Evolutionary conservation across 2,113 vertebrate genomes (phyloP).

Genomic region (Silurus asotus): DNA sequence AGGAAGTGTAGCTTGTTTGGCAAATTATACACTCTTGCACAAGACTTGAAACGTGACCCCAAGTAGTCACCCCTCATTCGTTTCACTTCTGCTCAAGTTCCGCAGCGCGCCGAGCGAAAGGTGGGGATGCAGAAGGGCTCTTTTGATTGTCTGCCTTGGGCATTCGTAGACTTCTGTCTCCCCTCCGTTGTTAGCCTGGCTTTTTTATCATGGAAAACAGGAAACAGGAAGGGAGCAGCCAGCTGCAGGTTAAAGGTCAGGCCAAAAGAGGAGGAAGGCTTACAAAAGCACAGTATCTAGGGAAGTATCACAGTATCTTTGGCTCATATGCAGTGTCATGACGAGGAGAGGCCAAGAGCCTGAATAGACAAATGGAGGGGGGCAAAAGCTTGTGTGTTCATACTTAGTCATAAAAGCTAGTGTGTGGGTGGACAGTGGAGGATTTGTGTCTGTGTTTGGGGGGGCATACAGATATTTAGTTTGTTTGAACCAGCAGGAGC

Average conservation of each 20-base stretch:
- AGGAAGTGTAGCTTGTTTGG: slow-evolving; percentile 8
- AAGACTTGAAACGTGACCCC: not conserved
- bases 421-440: not conserved
- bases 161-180: slow-evolving; percentile 11
- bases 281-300: slow-evolving; percentile 45
- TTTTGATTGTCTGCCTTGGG: slow-evolving; percentile 34
- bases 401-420: not conserved
- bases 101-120: not conserved
- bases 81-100: not conserved
- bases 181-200: slow-evolving; percentile 30
- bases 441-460: too few species aligned
- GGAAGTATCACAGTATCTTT: slow-evolving; percentile 35
- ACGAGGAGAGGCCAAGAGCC: slow-evolving; percentile 27
- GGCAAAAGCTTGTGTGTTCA: not conserved
- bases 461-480: too few species aligned
- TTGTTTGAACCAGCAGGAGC: not conserved
- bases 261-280: slow-evolving; percentile 42
- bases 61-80: not conserved
- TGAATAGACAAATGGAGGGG: not conserved
- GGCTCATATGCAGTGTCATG: slow-evolving; percentile 33
- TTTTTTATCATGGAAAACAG: slow-evolving; percentile 57
- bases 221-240: slow-evolving; percentile 63
- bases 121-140: slow-evolving; percentile 4
- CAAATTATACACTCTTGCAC: slow-evolving; percentile 17
- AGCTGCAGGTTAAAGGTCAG: slow-evolving; percentile 56